Evolutionary conservation across 2,113 vertebrate species (phyloP).

Genomic region (Halcyon malimbica): DNA sequence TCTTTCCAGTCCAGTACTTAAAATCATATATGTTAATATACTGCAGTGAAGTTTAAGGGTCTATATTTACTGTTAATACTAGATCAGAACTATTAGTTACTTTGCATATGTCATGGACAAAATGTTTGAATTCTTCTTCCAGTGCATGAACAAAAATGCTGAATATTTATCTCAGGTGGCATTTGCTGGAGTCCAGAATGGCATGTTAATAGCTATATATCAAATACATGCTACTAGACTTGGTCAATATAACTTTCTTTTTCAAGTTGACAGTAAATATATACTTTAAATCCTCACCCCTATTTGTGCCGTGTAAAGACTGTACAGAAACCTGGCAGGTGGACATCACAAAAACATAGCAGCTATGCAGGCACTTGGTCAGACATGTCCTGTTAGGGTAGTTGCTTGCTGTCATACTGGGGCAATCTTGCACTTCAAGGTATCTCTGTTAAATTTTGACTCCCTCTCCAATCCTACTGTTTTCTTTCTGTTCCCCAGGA

Average conservation of each 20-base stretch:
- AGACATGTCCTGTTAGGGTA: constrained; percentile 4
- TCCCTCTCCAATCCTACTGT: constrained; percentile 10
- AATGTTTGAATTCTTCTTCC: constrained; percentile 69
- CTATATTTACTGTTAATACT: constrained; percentile 76
- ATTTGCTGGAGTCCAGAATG: constrained; percentile 77
- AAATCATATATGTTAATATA: constrained; percentile 65
- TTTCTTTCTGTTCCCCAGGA: constrained; percentile 36
- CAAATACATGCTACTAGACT: constrained; percentile 68
- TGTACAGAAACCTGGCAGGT: constrained; percentile 31
- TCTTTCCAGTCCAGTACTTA: constrained; percentile 77
- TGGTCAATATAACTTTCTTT: constrained; percentile 61
- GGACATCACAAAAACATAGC: background rate
- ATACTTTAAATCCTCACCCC: constrained; percentile 73
- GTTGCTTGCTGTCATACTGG: background rate
- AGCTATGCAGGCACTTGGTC: constrained; percentile 53
- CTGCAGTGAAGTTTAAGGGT: constrained; percentile 69
- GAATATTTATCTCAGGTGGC: constrained; percentile 78
- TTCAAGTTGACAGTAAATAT: constrained; percentile 78
- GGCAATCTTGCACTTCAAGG: constrained; percentile 18
- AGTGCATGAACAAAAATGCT: constrained; percentile 73
- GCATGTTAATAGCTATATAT: constrained; percentile 65
- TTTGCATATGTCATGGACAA: constrained; percentile 76
- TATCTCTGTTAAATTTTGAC: constrained; percentile 27
- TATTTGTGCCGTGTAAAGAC: constrained; percentile 52
- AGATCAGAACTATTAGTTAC: constrained; percentile 70